phyloP scores from a whole-genome alignment of 2,888 invertebrate species.

The Microctonus brassicae region DNA sequence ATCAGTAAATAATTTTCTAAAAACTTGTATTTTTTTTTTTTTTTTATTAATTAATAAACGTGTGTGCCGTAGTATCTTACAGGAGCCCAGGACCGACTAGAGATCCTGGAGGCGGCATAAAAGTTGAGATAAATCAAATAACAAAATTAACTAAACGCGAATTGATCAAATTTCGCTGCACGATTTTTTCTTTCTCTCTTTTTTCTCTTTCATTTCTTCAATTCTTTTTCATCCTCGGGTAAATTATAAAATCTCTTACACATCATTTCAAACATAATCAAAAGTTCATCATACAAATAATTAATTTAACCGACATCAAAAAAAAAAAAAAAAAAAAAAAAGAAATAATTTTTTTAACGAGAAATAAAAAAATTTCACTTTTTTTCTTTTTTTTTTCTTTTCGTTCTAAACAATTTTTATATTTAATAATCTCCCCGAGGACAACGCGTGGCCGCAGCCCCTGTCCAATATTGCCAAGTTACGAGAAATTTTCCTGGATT shows the following conservation, averaged over 20 bases:
- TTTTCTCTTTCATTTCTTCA: background rate
- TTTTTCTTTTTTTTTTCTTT: no score
- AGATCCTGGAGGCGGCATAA: slow-evolving; percentile 58
- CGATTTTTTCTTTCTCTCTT: background rate
- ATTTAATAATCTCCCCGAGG: slow-evolving; percentile 31
- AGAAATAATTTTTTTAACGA: no score
- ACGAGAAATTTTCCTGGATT: slow-evolving; percentile 14
- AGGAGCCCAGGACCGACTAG: slow-evolving; percentile 61
- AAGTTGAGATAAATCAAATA: slow-evolving; percentile 69
- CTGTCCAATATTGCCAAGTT: slow-evolving; percentile 23
- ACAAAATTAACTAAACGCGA: slow-evolving; percentile 69
- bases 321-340: slow-evolving; percentile 21
- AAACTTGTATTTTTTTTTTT: slow-evolving; percentile 65
- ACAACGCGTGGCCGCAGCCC: slow-evolving; percentile 27
- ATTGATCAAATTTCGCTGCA: slow-evolving; percentile 53
- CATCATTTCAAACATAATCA: background rate
- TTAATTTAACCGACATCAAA: background rate
- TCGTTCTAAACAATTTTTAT: slow-evolving; percentile 6
- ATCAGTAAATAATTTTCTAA: slow-evolving; percentile 58
- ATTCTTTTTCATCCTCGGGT: slow-evolving; percentile 5
- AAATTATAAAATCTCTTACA: background rate
- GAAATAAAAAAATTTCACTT: no score
- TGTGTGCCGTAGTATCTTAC: slow-evolving; percentile 68
- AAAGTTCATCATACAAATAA: background rate
- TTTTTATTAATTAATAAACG: slow-evolving; percentile 69